Evolutionary conservation across 2,113 vertebrate genomes (phyloP).

Genomic region (Puma concolor): DNA sequence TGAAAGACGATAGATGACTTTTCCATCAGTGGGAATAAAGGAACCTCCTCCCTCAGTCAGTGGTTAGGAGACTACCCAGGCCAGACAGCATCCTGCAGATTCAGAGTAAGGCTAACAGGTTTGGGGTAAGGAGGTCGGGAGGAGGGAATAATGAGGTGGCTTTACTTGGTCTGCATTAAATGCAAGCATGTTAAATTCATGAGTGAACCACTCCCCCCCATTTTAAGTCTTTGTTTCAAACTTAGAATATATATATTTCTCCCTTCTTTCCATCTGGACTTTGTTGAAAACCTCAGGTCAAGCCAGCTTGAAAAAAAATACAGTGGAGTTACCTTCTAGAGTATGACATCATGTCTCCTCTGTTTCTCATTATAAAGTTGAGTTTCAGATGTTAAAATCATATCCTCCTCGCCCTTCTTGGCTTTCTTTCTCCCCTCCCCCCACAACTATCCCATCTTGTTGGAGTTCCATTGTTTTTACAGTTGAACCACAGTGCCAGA

Average conservation of each 20-base stretch:
- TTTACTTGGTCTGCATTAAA: slow-evolving; percentile 55
- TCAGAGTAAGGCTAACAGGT: slow-evolving; percentile 45
- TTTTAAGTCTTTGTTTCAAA: slow-evolving; percentile 66
- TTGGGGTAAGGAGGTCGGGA: background rate
- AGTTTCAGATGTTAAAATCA: slow-evolving; percentile 75
- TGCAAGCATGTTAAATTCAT: slow-evolving; percentile 50
- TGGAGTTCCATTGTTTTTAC: slow-evolving; percentile 65
- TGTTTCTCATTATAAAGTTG: slow-evolving; percentile 75
- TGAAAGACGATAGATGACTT: slow-evolving; percentile 30
- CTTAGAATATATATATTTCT: slow-evolving; percentile 47
- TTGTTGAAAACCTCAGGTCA: slow-evolving; percentile 75
- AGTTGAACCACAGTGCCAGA: slow-evolving; percentile 48
- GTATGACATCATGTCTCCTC: slow-evolving; percentile 79
- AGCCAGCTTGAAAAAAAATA: slow-evolving; percentile 66
- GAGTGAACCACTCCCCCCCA: background rate
- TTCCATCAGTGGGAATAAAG: slow-evolving; percentile 11
- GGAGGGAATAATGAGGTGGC: slow-evolving; percentile 39
- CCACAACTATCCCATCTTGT: background rate
- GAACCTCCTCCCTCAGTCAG: background rate
- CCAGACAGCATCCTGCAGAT: slow-evolving; percentile 36
- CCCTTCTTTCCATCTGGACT: slow-evolving; percentile 77
- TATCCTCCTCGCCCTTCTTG: background rate
- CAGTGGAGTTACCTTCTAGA: slow-evolving; percentile 63
- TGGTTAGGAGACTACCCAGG: slow-evolving; percentile 30
- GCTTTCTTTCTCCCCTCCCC: slow-evolving; percentile 8